Base-by-base conservation (phyloP, 2,888 invertebrate species). In the Campoplex nolae region DNA sequence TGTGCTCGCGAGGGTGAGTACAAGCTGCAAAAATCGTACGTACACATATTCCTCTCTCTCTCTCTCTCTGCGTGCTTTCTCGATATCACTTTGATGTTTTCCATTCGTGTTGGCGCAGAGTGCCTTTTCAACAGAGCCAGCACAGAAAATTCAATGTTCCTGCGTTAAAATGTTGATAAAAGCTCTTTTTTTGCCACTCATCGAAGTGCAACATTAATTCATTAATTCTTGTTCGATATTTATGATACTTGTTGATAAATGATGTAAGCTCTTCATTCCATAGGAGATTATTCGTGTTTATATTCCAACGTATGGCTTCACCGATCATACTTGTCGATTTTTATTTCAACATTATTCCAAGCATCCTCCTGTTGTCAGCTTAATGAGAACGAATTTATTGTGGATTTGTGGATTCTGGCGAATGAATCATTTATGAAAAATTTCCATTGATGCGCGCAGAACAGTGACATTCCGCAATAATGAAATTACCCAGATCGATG, bases 51-150 rank as follows among this genome's bases (percentile, higher is more conserved):
- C 42, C 38, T 28, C 4, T 23, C 38, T 48, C 23, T 23, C 23
- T 23, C 23, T 23, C 23, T 23, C 23, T 23, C 23, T 23, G 23
- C 23, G 38, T 23, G 35, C 35, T 70, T 28, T 54, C 28, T 79
- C 54, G 18, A 23, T 23, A 51, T 58, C 65, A 67, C 77, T 77
- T 77, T 77, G 77, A 77, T 70, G 56, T 79, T 79, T 58, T 58
- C 58, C 28, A 68, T 48, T 51, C 48, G 65, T 67, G 48, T 51
- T 67, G 77, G 65, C 48, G 45, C 77, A 35, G 51, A 35, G 67
- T 77, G 67, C 32, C 65, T 67, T 35, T 51, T 51, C 35, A 67
- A 77, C 35, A 35, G 48, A n/a, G 62, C 38, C n/a, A 23, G 23
- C 23, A 28, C 67, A 51, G 65, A 7, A 51, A 51, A 32, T 35